Conservation (phyloP, 2,888 invertebrate species). For the Cryptus viduatorius region DNA sequence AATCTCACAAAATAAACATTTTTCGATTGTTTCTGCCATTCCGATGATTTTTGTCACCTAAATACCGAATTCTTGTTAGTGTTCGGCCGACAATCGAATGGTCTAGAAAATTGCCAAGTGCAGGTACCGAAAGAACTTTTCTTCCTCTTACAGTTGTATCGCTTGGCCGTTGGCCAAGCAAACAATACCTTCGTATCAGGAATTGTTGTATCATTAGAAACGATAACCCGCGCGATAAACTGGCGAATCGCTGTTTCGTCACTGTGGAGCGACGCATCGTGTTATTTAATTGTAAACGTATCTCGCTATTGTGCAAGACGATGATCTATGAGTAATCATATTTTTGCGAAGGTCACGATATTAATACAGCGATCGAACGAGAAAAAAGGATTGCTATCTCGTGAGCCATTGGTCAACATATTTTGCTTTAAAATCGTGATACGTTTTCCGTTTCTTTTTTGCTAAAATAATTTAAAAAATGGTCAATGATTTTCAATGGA, state of each 20-base stretch:
- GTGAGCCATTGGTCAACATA: slow-evolving; percentile 1
- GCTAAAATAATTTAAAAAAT: not conserved
- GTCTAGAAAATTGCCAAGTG: no score
- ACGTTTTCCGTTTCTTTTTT: not conserved
- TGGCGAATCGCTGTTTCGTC: not conserved
- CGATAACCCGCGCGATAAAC: slow-evolving; percentile 26
- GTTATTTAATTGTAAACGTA: slow-evolving; percentile 22
- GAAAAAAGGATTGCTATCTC: not conserved
- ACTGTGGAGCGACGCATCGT: not conserved
- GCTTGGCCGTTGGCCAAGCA: not conserved
- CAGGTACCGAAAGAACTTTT: no score
- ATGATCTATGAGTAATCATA: not conserved
- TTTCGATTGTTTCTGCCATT: no score
- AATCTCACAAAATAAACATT: no score
- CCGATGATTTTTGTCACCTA: no score
- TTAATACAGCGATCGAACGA: slow-evolving; percentile 6
- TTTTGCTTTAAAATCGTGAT: not conserved
- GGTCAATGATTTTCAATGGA: no score
- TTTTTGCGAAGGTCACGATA: not conserved
- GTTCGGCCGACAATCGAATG: no score
- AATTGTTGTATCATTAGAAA: not conserved
- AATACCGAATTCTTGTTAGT: no score
- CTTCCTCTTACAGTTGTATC: not conserved
- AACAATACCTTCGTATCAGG: not conserved
- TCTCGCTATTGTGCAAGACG: not conserved